These are phyloP conservation scores for Mormyrops boulengeri DNA, from an alignment of 2,797 vertebrate species.

Conservation along the genomic window DNA sequence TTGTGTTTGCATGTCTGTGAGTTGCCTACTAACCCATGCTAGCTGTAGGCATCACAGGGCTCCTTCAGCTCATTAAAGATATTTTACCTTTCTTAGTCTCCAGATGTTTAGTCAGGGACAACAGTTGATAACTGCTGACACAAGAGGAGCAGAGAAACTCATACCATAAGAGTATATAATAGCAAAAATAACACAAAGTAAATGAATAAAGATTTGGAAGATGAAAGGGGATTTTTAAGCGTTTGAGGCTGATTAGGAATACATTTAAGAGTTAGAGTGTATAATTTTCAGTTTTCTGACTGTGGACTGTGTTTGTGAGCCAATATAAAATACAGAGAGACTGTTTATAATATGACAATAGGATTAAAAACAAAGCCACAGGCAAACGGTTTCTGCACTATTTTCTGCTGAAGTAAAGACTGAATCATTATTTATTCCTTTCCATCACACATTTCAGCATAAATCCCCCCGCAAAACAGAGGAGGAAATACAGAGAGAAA, in stretches of 20 bases:
- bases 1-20: neutral
- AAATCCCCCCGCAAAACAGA: neutral
- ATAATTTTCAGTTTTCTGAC: neutral
- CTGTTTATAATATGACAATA: neutral
- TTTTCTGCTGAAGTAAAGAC: neutral
- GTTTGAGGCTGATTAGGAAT: neutral
- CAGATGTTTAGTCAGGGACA: conserved; percentile 6
- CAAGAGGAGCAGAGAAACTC: neutral
- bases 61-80: neutral
- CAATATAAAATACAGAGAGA: neutral
- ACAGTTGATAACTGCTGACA: neutral
- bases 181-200: neutral
- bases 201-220: neutral
- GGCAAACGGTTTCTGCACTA: neutral
- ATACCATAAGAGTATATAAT: neutral
- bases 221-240: conserved; percentile 6
- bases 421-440: neutral
- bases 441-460: neutral
- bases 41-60: neutral
- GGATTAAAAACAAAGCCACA: neutral
- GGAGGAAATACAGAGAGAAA: neutral
- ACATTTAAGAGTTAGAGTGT: neutral
- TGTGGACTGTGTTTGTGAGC: neutral
- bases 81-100: neutral
- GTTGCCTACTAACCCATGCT: neutral